Percentiles rank a stretch among this genome's conserved stretches.
Evolutionary conservation across 2,888 invertebrate genomes (phyloP).

Genomic region (Eretmocerus hayati): DNA sequence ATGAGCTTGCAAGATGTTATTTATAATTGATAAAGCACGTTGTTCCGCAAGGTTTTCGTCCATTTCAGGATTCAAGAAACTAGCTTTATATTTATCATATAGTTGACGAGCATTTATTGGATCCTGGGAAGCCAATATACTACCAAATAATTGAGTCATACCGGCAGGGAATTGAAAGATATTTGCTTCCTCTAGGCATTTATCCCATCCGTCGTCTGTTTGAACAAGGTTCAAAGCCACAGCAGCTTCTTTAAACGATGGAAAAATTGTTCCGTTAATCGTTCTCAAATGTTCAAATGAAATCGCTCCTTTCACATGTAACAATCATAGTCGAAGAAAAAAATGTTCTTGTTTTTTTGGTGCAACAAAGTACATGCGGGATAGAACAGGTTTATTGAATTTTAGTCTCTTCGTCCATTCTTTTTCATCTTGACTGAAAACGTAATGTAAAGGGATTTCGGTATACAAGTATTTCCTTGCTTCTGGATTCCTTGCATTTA

Average conservation of each 20-base stretch:
- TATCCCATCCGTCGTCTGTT: too few species aligned
- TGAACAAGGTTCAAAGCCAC: neutral
- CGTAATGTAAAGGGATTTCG: neutral
- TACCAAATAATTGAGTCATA: conserved; percentile 12
- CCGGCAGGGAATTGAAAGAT: conserved; percentile 11
- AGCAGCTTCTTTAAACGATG: conserved; percentile 1
- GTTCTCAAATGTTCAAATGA: neutral
- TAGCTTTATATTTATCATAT: conserved; percentile 12
- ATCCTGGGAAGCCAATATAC: conserved; percentile 14
- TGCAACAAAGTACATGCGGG: conserved; percentile 17
- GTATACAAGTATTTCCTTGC: too few species aligned
- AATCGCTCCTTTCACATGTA: conserved; percentile 1
- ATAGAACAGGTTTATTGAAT: conserved; percentile 10
- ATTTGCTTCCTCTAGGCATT: too few species aligned
- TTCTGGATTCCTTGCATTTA: conserved; percentile 5
- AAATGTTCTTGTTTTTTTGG: conserved; percentile 4
- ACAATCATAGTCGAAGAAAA: neutral
- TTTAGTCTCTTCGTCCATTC: conserved; percentile 10
- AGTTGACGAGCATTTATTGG: too few species aligned
- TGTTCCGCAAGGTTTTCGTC: neutral
- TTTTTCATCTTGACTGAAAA: conserved; percentile 8
- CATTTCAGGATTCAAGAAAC: conserved; percentile 8
- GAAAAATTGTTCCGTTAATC: neutral
- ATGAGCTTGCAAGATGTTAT: neutral
- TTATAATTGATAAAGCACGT: too few species aligned